phyloP scores from a whole-genome alignment of 1,140 invertebrate genomes.

The Oscheius sp. region DNA sequence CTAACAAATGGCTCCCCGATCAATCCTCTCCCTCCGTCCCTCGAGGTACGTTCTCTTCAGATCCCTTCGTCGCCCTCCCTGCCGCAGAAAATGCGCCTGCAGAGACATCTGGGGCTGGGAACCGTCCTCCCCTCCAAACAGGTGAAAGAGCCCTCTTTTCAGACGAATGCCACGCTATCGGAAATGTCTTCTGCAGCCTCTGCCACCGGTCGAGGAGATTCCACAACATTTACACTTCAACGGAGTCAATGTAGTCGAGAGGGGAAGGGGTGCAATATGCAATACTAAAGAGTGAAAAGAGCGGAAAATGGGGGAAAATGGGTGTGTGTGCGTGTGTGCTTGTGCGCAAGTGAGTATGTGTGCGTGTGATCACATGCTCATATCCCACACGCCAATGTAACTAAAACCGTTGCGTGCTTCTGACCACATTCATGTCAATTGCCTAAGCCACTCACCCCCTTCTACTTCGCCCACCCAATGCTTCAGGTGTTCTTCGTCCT shows the following conservation, averaged over 20 bases:
- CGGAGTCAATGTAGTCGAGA: neutral
- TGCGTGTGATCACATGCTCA: too few species aligned
- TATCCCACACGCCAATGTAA: too few species aligned
- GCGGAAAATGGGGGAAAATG: too few species aligned
- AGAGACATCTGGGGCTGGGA: neutral
- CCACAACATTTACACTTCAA: neutral
- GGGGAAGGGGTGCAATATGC: neutral
- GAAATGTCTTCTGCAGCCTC: constrained; percentile 1
- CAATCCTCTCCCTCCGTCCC: neutral
- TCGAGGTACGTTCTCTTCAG: neutral
- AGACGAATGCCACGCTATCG: neutral
- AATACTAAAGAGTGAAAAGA: neutral
- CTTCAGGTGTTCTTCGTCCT: constrained; percentile 42
- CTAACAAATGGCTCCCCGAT: too few species aligned
- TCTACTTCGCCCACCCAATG: neutral
- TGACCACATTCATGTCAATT: too few species aligned
- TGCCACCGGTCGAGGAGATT: neutral
- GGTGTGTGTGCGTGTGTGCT: too few species aligned
- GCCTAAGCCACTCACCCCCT: too few species aligned
- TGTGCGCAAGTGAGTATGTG: too few species aligned
- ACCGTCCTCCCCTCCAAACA: neutral
- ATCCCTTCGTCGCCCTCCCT: constrained; percentile 1
- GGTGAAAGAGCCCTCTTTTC: neutral
- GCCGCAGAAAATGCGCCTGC: neutral
- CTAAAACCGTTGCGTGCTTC: too few species aligned